phyloP scores from a whole-genome alignment of 1,140 invertebrate genomes.

The Calliphora vicina region DNA sequence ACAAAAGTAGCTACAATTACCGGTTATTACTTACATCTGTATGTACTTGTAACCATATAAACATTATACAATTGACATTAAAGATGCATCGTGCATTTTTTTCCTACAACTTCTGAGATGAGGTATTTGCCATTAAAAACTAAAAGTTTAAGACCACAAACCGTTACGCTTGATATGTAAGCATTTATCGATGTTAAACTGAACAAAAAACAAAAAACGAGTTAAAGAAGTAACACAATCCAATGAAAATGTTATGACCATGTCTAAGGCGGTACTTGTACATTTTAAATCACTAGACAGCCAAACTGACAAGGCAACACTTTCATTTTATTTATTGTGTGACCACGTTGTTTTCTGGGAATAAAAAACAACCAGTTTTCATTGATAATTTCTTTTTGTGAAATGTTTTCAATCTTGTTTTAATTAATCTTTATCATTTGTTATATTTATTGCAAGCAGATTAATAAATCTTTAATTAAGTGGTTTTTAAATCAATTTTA shows the following conservation, averaged over 20 bases:
- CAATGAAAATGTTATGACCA: neutral
- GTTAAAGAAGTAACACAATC: neutral
- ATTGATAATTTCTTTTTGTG: neutral
- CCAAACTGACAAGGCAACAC: neutral
- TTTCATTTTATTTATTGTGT: conserved; percentile 2
- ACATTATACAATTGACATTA: neutral
- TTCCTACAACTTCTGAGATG: neutral
- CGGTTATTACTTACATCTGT: neutral
- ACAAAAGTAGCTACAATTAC: no score
- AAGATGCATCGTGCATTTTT: neutral
- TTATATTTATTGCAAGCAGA: neutral
- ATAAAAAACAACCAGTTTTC: neutral
- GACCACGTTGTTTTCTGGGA: neutral
- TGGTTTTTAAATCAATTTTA: no score
- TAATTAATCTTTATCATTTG: neutral
- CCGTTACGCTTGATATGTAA: neutral
- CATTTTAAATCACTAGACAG: neutral
- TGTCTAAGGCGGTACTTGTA: neutral
- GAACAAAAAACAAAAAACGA: neutral
- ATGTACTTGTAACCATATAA: neutral
- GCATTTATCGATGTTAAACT: neutral
- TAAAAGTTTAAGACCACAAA: neutral
- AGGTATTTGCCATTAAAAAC: neutral
- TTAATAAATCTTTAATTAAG: neutral
- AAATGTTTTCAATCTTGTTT: neutral